Percentiles rank a stretch among this genome's conserved stretches.
phyloP scores from a whole-genome alignment of 2,113 vertebrate species.

The Passer domesticus region DNA sequence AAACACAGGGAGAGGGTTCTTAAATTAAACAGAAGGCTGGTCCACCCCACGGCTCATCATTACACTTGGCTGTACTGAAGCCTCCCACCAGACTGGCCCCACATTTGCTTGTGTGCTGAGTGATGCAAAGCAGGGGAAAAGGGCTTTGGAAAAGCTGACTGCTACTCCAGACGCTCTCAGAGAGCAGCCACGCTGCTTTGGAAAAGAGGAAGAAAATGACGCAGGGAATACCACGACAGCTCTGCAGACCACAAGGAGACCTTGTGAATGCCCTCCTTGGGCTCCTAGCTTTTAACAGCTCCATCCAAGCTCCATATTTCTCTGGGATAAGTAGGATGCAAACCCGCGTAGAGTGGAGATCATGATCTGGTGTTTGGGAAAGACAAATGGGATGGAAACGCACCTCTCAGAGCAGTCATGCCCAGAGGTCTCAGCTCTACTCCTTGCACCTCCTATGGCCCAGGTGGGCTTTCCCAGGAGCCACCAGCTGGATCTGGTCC shows the following conservation, averaged over 20 bases:
- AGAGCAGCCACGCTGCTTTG: not conserved
- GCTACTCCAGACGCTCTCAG: constrained; percentile 19
- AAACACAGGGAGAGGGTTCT: not conserved
- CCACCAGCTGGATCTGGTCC: not conserved
- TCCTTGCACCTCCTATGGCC: not conserved
- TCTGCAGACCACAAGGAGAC: not conserved
- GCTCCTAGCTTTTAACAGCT: not conserved
- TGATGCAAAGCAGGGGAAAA: not conserved
- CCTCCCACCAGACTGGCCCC: not conserved
- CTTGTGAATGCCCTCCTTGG: not conserved
- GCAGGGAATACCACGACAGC: not conserved
- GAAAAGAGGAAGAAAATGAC: not conserved
- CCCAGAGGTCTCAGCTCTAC: not conserved
- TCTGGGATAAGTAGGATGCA: not conserved
- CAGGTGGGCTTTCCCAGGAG: not conserved
- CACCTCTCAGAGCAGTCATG: not conserved
- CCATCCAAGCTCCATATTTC: not conserved
- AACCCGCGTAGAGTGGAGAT: not conserved
- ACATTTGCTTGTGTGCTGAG: not conserved
- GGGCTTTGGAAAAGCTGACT: constrained; percentile 21
- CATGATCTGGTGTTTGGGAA: not conserved
- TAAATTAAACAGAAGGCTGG: constrained; percentile 37
- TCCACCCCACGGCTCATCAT: not conserved
- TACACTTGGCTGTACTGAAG: not conserved
- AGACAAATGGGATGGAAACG: not conserved